Evolutionary conservation across 1,140 invertebrate species (phyloP), one percentile per base, ranked within the genome.

Genomic region (Lepidostoma basale): DNA sequence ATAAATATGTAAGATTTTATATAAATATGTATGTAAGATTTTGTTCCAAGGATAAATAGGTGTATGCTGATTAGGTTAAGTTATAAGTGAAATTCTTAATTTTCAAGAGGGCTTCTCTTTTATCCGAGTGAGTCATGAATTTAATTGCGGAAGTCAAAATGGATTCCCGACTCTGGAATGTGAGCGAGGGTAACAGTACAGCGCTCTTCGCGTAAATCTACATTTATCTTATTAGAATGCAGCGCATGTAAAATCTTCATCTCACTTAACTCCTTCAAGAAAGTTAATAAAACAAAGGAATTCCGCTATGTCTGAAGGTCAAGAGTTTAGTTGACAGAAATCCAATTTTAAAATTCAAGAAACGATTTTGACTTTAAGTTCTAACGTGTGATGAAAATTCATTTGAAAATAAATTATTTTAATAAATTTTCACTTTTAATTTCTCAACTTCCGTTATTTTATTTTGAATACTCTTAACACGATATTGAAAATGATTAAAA

Each of bases 121-220:
- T 20, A 20, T 16, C 44, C 2, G 23, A 47, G 44, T 47, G 44
- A 47, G 44, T 47, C 44, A 47, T 47, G 44, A 47, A 47, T 47
- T 47, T 47, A 47, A 47, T 47, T 47, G 44, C 44, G 44, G 44
- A 47, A 47, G 20, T 47, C 44, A 20, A 47, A 47, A 47, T 47
- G 44, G 44, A 47, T 8, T 23, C 20, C 44, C 20, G 12, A 22
- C 9, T 16, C 23, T 47, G 20, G 12, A 47, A 20, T 20, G n/a
- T 14, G 18, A 47, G 20, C 44, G 44, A 10, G 23, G 14, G 44
- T 12, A 20, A n/a, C n/a, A n/a, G n/a, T 47, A 3, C 44, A 23
- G 39, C 3, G 12, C 0, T 18, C 44, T 8, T 8, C 44, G 16
- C 23, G 8, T 20, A 47, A 47, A 47, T 23, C 20, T 47, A 47